Percentiles rank a stretch among this genome's conserved stretches.
Evolutionary conservation across 2,113 vertebrate genomes (phyloP).

Genomic region (Heterochromis multidens): DNA sequence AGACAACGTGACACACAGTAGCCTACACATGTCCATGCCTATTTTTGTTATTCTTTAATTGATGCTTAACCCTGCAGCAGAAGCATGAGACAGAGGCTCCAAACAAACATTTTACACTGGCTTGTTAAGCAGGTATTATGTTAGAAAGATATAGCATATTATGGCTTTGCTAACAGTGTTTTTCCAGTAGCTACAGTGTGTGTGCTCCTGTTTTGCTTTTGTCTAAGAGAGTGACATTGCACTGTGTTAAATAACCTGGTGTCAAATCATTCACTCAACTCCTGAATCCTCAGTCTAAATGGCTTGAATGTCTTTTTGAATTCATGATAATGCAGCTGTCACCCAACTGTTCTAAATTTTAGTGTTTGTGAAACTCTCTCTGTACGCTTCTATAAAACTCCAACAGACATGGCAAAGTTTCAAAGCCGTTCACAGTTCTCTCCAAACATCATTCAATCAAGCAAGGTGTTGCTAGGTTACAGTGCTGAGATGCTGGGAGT

Average conservation of each 20-base stretch:
- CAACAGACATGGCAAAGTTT: slow-evolving; percentile 3
- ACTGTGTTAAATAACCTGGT: neutral
- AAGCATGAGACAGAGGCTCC: slow-evolving; percentile 7
- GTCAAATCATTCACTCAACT: neutral
- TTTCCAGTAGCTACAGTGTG: neutral
- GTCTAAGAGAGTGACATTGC: neutral
- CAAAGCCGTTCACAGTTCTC: neutral
- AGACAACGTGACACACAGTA: neutral
- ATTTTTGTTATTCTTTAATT: slow-evolving; percentile 19
- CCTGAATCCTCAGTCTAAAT: neutral
- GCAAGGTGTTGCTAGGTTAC: slow-evolving; percentile 13
- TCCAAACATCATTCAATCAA: neutral
- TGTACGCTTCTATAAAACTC: neutral
- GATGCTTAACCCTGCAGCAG: neutral
- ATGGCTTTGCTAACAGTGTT: neutral
- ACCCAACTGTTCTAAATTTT: neutral
- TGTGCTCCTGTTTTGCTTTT: neutral
- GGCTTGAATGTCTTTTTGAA: neutral
- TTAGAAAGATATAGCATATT: neutral
- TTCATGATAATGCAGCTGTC: neutral
- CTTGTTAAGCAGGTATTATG: slow-evolving; percentile 19
- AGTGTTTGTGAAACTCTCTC: neutral
- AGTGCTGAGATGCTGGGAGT: neutral
- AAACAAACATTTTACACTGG: neutral
- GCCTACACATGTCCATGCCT: neutral